Conservation (phyloP, 92 coral and sea anemone species). For the Actinostola sp. region DNA sequence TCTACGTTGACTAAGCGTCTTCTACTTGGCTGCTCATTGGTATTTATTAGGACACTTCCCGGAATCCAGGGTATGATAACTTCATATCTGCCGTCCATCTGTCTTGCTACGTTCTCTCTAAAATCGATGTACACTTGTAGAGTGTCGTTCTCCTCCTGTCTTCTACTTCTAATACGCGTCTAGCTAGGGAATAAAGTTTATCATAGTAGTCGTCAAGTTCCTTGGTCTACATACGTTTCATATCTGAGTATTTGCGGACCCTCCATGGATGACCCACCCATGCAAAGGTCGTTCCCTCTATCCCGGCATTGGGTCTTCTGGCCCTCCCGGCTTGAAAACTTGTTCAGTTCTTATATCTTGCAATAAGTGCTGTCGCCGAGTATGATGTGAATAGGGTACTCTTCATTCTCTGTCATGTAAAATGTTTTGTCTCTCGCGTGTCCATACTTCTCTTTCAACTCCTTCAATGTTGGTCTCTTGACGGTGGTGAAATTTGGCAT, state of each 20-base stretch:
- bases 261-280: constrained; percentile 49
- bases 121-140: constrained; percentile 36
- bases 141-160: constrained; percentile 46
- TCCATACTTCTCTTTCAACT: constrained; percentile 32
- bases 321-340: constrained; percentile 39
- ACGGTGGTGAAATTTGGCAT: constrained; percentile 40
- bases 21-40: constrained; percentile 45
- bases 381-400: constrained; percentile 48
- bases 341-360: constrained; percentile 35
- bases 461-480: constrained; percentile 37
- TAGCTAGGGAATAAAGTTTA: constrained; percentile 23
- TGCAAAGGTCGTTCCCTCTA: constrained; percentile 61
- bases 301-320: constrained; percentile 50
- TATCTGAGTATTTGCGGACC: constrained; percentile 50
- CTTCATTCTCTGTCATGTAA: constrained; percentile 33
- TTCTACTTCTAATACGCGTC: constrained; percentile 28
- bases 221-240: constrained; percentile 39
- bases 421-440: constrained; percentile 48
- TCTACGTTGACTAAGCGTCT: constrained; percentile 31
- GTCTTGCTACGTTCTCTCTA: constrained; percentile 38
- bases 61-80: constrained; percentile 36
- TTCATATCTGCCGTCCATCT: constrained; percentile 48
- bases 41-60: constrained; percentile 13
- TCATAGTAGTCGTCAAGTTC: constrained; percentile 23
- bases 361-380: constrained; percentile 36